Evolutionary conservation across 2,888 invertebrate species (phyloP).

Genomic region (Zygothrica quintamaculata): DNA sequence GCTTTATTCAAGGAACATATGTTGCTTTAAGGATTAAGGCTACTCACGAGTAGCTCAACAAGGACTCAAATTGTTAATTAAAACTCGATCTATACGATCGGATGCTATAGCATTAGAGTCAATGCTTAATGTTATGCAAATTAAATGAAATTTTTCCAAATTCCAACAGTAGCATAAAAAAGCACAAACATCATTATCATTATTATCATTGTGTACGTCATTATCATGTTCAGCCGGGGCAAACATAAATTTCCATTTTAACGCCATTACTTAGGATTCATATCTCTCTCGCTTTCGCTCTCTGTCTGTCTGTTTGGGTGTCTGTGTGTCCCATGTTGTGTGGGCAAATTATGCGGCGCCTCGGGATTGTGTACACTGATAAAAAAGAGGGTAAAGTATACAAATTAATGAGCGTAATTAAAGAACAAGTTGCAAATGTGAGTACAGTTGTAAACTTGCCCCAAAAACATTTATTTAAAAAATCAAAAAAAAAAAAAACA

Average conservation of each 20-base stretch:
- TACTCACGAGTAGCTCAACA: slow-evolving; percentile 11
- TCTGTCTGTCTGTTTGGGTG: too few relatives aligned
- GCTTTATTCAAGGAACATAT: slow-evolving; percentile 10
- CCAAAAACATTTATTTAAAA: background rate
- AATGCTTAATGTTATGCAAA: slow-evolving; percentile 5
- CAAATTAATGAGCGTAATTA: slow-evolving; percentile 9
- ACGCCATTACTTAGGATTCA: slow-evolving; percentile 46
- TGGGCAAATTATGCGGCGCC: background rate
- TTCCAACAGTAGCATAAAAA: background rate
- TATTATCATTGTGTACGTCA: background rate
- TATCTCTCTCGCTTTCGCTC: too few relatives aligned
- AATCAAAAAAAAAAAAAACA: too few relatives aligned
- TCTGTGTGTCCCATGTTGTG: slow-evolving; percentile 17
- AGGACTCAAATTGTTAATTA: too few relatives aligned
- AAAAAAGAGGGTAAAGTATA: background rate
- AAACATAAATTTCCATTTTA: slow-evolving; percentile 59
- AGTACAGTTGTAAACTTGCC: background rate
- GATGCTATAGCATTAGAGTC: slow-evolving; percentile 19
- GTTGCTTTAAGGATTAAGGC: background rate
- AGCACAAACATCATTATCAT: background rate
- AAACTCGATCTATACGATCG: slow-evolving; percentile 33
- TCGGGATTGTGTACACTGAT: slow-evolving; percentile 4
- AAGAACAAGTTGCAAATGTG: background rate
- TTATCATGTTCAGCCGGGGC: slow-evolving; percentile 2
- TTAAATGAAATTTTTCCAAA: slow-evolving; percentile 26